Evolutionary conservation across 2,797 vertebrate genomes (phyloP).

Genomic region (Leuciscus waleckii): DNA sequence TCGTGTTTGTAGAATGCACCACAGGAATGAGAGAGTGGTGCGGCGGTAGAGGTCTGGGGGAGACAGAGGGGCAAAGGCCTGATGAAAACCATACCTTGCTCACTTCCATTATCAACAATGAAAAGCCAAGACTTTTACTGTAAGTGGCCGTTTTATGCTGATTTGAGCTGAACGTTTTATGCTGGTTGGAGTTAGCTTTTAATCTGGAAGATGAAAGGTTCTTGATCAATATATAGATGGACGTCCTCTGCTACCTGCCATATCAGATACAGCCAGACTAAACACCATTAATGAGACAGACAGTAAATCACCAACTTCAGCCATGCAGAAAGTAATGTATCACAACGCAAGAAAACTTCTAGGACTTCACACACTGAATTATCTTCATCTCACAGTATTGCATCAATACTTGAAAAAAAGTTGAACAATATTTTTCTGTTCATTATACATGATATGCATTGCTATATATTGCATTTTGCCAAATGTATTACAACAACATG

Average conservation of each 20-base stretch:
- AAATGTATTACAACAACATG: background rate
- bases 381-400: background rate
- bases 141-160: constrained; percentile 4
- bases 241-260: constrained; percentile 37
- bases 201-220: constrained; percentile 9
- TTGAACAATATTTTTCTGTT: background rate
- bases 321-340: constrained; percentile 29
- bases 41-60: constrained; percentile 7
- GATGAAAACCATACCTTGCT: constrained; percentile 8
- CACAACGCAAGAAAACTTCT: too few relatives aligned
- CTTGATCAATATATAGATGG: constrained; percentile 12
- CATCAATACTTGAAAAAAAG: too few relatives aligned
- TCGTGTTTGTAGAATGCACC: constrained; percentile 49
- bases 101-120: background rate
- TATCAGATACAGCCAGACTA: constrained; percentile 43
- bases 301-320: constrained; percentile 56
- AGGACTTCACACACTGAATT: background rate
- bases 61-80: constrained; percentile 15
- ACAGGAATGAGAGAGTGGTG: constrained; percentile 42
- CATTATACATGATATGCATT: background rate
- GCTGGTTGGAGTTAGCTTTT: background rate
- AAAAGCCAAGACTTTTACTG: constrained; percentile 14
- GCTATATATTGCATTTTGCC: background rate
- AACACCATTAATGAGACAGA: constrained; percentile 49
- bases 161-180: background rate